phyloP scores from a whole-genome alignment of 2,888 invertebrate species.

The Spisula subtruncata region DNA sequence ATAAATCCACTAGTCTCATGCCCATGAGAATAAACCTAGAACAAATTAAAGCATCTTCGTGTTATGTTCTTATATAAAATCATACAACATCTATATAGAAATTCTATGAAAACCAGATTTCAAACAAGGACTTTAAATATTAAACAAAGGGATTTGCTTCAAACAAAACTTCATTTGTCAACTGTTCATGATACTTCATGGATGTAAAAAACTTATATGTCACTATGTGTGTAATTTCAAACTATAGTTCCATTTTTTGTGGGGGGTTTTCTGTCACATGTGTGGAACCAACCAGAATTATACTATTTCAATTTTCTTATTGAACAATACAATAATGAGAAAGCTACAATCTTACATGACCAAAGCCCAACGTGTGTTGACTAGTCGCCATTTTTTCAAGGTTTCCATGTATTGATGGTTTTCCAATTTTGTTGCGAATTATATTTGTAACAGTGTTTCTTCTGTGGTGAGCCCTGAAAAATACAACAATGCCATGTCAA shows the following conservation, averaged over 20 bases:
- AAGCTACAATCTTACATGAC: constrained; percentile 75
- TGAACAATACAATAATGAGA: neutral
- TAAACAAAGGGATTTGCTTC: neutral
- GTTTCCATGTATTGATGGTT: constrained; percentile 60
- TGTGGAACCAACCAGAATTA: neutral
- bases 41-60: neutral
- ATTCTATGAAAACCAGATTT: neutral
- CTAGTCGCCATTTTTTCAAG: constrained; percentile 69
- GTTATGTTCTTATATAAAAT: neutral
- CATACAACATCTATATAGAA: neutral
- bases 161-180: neutral
- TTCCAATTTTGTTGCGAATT: constrained; percentile 64
- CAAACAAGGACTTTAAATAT: neutral
- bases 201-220: no score
- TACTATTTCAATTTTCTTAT: neutral
- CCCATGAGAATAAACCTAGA: constrained; percentile 80
- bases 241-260: neutral
- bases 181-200: neutral
- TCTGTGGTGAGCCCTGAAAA: constrained; percentile 64
- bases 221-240: neutral
- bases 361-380: constrained; percentile 82
- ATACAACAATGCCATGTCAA: neutral
- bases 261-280: no score
- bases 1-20: constrained; percentile 79
- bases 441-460: constrained; percentile 66